A percentile compares a stretch with the other conserved stretches of the same genome.
These are phyloP conservation scores for Cantharis nigra DNA, from an alignment of 2,888 invertebrate species.

Conservation along the genomic window DNA sequence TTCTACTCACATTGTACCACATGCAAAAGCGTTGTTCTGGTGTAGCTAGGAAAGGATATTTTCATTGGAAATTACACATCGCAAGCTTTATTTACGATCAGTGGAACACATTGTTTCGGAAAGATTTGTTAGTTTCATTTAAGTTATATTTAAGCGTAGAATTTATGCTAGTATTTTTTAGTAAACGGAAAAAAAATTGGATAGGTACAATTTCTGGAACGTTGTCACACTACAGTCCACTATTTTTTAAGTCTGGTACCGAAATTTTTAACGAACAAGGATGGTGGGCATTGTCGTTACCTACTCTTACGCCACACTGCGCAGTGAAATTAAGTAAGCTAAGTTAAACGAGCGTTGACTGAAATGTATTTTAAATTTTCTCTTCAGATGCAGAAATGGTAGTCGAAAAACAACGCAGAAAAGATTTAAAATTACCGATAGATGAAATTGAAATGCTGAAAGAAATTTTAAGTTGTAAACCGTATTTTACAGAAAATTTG, in stretches of 20 bases:
- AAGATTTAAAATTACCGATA: slow-evolving; percentile 40
- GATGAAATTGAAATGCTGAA: slow-evolving; percentile 43
- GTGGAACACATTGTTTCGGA: slow-evolving; percentile 75
- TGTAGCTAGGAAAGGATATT: slow-evolving; percentile 80
- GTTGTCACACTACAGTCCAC: slow-evolving; percentile 75
- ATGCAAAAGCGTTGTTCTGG: slow-evolving; percentile 72
- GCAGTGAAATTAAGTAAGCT: slow-evolving; percentile 56
- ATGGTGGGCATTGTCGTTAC: slow-evolving; percentile 80
- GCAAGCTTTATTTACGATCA: slow-evolving; percentile 78
- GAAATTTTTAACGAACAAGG: slow-evolving; percentile 74
- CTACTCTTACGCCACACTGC: slow-evolving; percentile 57
- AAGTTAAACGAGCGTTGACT: not conserved
- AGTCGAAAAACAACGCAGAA: slow-evolving; percentile 53
- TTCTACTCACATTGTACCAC: slow-evolving; percentile 76
- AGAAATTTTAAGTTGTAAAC: not conserved
- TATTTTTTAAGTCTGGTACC: slow-evolving; percentile 78
- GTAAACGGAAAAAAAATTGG: slow-evolving; percentile 84
- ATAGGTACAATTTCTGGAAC: slow-evolving; percentile 84
- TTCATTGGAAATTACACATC: slow-evolving; percentile 85
- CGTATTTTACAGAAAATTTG: not conserved
- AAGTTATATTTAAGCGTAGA: slow-evolving; percentile 1
- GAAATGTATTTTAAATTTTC: not conserved
- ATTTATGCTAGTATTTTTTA: slow-evolving; percentile 47
- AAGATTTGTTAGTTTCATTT: slow-evolving; percentile 62
- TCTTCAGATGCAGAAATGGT: slow-evolving; percentile 52